These are phyloP conservation scores for Nasonovia ribisnigri DNA, from an alignment of 2,888 invertebrate genomes.

Conservation along the genomic window DNA sequence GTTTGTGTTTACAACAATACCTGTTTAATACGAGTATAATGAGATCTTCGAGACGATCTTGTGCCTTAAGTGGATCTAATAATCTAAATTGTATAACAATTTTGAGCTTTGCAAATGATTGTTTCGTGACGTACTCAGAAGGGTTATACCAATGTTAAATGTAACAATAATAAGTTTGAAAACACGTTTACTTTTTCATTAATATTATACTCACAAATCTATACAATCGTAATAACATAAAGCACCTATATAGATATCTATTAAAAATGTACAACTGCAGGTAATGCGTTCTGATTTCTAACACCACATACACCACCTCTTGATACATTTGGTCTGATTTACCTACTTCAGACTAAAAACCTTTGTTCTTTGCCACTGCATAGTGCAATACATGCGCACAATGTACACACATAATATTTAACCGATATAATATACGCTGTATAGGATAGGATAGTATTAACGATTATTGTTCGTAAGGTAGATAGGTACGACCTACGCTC, in stretches of 20 bases:
- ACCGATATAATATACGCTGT: neutral
- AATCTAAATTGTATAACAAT: neutral
- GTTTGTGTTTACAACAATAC: neutral
- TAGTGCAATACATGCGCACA: neutral
- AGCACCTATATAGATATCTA: neutral
- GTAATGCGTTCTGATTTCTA: neutral
- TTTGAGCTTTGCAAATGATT: neutral
- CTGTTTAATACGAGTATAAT: neutral
- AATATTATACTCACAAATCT: neutral
- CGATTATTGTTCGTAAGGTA: neutral
- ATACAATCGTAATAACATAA: neutral
- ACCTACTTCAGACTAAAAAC: neutral
- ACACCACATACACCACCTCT: neutral
- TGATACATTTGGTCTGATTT: neutral
- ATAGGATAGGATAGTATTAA: neutral
- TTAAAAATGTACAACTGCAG: neutral
- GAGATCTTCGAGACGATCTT: neutral
- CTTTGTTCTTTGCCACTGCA: neutral
- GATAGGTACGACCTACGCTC: neutral
- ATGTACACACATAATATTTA: neutral
- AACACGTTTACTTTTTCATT: neutral
- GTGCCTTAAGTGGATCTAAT: neutral
- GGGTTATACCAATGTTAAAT: neutral
- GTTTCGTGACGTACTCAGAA: neutral
- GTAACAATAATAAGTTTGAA: neutral